Evolutionary conservation across 2,113 vertebrate species (phyloP).

Genomic region (Prochilodus magdalenae): DNA sequence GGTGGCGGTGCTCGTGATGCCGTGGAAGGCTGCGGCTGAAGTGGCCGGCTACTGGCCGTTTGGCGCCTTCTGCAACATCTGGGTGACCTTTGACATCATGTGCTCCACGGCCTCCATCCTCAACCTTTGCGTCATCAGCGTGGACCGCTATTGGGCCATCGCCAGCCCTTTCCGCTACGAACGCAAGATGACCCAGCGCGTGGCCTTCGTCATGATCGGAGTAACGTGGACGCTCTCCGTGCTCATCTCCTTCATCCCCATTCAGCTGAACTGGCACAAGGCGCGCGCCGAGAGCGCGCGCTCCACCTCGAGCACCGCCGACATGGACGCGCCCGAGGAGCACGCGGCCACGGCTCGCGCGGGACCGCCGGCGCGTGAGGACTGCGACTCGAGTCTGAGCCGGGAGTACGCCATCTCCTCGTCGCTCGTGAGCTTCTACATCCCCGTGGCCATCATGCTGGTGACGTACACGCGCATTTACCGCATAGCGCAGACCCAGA

Average conservation of each 20-base stretch:
- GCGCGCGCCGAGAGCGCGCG: constrained; percentile 61
- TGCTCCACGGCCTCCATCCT: constrained; percentile 97
- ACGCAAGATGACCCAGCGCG: constrained; percentile 90
- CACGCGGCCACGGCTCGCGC: constrained; percentile 25
- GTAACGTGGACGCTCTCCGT: constrained; percentile 90
- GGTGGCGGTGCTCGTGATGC: constrained; percentile 94
- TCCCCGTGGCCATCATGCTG: constrained; percentile 94
- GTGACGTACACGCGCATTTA: constrained; percentile 95
- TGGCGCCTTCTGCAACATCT: constrained; percentile 90
- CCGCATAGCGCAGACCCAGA: constrained; percentile 91
- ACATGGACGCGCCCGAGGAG: not conserved
- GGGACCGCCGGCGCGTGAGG: constrained; percentile 65
- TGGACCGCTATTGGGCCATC: constrained; percentile 97
- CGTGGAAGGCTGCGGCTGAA: constrained; percentile 94
- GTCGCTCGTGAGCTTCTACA: constrained; percentile 95
- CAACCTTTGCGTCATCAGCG: constrained; percentile 92
- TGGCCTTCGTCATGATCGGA: constrained; percentile 88
- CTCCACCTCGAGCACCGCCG: not conserved
- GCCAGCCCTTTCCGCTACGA: constrained; percentile 94
- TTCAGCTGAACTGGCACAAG: constrained; percentile 95
- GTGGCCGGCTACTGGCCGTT: constrained; percentile 96
- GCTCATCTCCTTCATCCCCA: constrained; percentile 94
- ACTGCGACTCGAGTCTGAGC: constrained; percentile 94
- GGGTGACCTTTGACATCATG: constrained; percentile 98
- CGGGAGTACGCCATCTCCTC: constrained; percentile 93